Evolutionary conservation across 1,140 invertebrate genomes (phyloP).

Genomic region (Brachionus calyciflorus): DNA sequence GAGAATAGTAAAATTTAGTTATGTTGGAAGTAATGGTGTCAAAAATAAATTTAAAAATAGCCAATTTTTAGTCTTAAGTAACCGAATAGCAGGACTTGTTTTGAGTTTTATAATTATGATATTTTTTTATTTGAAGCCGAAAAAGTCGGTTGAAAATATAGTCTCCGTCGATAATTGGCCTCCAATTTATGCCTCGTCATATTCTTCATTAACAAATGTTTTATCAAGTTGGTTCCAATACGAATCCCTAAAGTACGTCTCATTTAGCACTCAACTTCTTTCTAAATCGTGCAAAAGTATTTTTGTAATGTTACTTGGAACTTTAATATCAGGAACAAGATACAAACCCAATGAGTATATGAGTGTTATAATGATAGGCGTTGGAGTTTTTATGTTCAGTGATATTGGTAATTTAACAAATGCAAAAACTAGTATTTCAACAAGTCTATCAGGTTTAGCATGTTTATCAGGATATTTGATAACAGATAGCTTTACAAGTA

Average conservation of each 20-base stretch:
- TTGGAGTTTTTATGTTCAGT: conserved; percentile 61
- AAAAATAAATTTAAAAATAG: conserved; percentile 9
- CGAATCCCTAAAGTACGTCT: conserved; percentile 35
- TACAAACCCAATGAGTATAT: conserved; percentile 91
- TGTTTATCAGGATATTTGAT: conserved; percentile 74
- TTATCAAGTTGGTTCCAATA: conserved; percentile 45
- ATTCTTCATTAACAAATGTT: conserved; percentile 41
- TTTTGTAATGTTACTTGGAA: conserved; percentile 95
- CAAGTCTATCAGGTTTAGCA: conserved; percentile 80
- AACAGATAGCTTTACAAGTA: conserved; percentile 96
- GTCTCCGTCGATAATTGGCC: conserved; percentile 18
- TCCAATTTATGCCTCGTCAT: conserved; percentile 1
- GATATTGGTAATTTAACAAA: neutral
- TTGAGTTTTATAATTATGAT: neutral
- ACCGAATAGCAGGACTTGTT: conserved; percentile 3
- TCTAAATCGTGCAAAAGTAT: conserved; percentile 56
- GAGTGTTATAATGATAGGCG: conserved; percentile 80
- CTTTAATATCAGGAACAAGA: conserved; percentile 71
- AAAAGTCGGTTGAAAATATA: neutral
- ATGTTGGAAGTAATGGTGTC: neutral
- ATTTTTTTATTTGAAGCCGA: neutral
- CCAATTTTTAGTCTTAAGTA: conserved; percentile 35
- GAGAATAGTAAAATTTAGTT: conserved; percentile 21
- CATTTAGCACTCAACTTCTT: conserved; percentile 33
- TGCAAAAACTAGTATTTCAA: conserved; percentile 58